A percentile compares a stretch with the other conserved stretches of the same genome.
phyloP scores from a whole-genome alignment of 2,888 invertebrate species.

The Nycteola revayana region DNA sequence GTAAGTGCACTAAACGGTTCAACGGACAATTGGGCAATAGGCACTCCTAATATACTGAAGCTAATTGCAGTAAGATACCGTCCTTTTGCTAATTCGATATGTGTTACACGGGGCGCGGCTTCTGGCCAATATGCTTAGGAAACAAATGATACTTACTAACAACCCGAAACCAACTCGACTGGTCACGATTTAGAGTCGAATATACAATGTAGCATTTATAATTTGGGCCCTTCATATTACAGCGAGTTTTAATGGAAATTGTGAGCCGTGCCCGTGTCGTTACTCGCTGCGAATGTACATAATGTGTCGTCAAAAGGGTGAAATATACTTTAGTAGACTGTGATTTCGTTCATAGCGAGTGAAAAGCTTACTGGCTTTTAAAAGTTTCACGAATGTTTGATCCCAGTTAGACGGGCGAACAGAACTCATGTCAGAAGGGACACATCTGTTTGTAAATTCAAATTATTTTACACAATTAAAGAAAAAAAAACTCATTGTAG shows the following conservation, averaged over 20 bases:
- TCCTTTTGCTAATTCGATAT: slow-evolving; percentile 79
- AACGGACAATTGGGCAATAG: slow-evolving; percentile 47
- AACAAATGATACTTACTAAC: slow-evolving; percentile 40
- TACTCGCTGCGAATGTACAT: slow-evolving; percentile 79
- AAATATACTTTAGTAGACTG: slow-evolving; percentile 77
- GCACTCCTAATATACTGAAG: slow-evolving; percentile 71
- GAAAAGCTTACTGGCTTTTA: slow-evolving; percentile 63
- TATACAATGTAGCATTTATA: slow-evolving; percentile 39
- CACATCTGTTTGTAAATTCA: slow-evolving; percentile 29
- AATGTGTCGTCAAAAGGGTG: slow-evolving; percentile 81
- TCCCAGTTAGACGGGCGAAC: slow-evolving; percentile 52
- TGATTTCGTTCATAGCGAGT: slow-evolving; percentile 69
- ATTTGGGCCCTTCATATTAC: slow-evolving; percentile 60
- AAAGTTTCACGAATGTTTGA: slow-evolving; percentile 65
- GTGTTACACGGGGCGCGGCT: slow-evolving; percentile 72
- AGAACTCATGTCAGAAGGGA: slow-evolving; percentile 31
- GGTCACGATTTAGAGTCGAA: slow-evolving; percentile 40
- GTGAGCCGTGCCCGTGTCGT: slow-evolving; percentile 78
- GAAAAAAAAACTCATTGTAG: too few species aligned
- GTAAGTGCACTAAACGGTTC: slow-evolving; percentile 21
- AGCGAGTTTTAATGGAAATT: slow-evolving; percentile 74
- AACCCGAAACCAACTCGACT: slow-evolving; percentile 33
- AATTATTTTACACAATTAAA: slow-evolving; percentile 29
- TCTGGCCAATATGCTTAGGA: slow-evolving; percentile 35
- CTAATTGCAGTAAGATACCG: slow-evolving; percentile 80